These are phyloP conservation scores for Caenorhabditis brenneri DNA, from an alignment of 1,140 invertebrate species.

Conservation along the genomic window DNA sequence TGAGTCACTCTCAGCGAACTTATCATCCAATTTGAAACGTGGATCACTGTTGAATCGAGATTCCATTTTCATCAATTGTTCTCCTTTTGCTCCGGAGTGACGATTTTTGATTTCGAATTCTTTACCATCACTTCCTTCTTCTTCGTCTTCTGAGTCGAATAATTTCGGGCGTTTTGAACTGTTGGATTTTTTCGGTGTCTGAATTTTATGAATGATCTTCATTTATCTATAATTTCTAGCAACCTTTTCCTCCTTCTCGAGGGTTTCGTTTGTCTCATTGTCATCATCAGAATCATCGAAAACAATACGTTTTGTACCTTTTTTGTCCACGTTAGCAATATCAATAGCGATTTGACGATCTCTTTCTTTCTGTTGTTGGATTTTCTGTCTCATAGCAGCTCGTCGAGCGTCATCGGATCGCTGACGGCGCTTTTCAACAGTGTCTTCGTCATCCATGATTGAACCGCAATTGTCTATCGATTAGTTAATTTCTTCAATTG, in stretches of 20 bases:
- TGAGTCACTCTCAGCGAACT: conserved; percentile 40
- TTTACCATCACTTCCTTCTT: not conserved
- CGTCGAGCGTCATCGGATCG: conserved; percentile 19
- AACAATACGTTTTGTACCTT: conserved; percentile 24
- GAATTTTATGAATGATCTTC: too few relatives aligned
- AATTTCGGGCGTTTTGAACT: conserved; percentile 13
- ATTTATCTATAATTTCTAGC: too few relatives aligned
- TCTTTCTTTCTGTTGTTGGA: not conserved
- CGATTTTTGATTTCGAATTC: conserved; percentile 35
- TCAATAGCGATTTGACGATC: conserved; percentile 1
- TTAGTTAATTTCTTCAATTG: too few relatives aligned
- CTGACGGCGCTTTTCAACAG: not conserved
- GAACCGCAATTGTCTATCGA: too few relatives aligned
- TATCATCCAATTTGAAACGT: conserved; percentile 49
- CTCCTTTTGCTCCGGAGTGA: conserved; percentile 32
- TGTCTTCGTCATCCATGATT: not conserved
- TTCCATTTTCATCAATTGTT: conserved; percentile 47
- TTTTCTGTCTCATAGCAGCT: not conserved
- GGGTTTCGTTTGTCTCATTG: not conserved
- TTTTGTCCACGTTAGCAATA: conserved; percentile 13
- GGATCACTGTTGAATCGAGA: conserved; percentile 37
- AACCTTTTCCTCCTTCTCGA: not conserved
- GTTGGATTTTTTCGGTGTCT: too few relatives aligned
- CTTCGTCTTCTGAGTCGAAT: conserved; percentile 42
- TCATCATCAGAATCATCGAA: conserved; percentile 35